Evolutionary conservation across 2,888 invertebrate genomes (phyloP), one percentile per base, ranked within the genome.

Genomic region (Clivina fossor): DNA sequence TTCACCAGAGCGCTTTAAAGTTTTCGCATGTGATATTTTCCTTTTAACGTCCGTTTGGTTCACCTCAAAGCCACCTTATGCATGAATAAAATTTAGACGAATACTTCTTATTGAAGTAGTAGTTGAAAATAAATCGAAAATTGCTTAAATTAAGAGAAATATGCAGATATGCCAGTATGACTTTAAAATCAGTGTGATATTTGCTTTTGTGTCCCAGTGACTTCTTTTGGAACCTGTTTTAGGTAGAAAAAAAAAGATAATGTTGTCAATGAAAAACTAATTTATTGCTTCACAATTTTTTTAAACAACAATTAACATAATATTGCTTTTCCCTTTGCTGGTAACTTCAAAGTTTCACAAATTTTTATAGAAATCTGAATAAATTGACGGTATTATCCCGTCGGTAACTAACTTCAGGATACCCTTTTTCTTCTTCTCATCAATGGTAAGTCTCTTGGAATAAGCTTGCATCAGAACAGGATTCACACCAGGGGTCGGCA

Each of bases 71-170:
- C 40, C 40, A 40, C 19, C 40, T 40, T 40, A 40, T 40, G 40
- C 40, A 40, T 40, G 40, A 40, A 40, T 13, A 40, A 40, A 40
- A 40, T 40, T 40, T 40, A 40, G 41, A 48, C 49, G 43, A 48
- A 48, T 48, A 38, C 49, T 48, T 40, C 49, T 48, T 48, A 48
- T 48, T 48, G 43, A 48, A 48, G 49, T 48, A 48, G 43, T 48
- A 48, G 49, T 48, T 48, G 43, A 13, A 48, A 46, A 48, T 48
- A 48, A 48, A 48, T 40, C 49, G 38, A 38, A 48, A 48, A 48
- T 48, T 48, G 49, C 43, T 48, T 48, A 48, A 46, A 46, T 48
- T 43, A 48, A 48, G 49, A 48, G 49, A 48, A 48, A 48, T 48
- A 48, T 48, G 33, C 37, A 40, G 40, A 40, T 40, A 40, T 40